Evolutionary conservation across 2,888 invertebrate genomes (phyloP), one percentile per base, ranked within the genome.

Genomic region (Xanthia togata): DNA sequence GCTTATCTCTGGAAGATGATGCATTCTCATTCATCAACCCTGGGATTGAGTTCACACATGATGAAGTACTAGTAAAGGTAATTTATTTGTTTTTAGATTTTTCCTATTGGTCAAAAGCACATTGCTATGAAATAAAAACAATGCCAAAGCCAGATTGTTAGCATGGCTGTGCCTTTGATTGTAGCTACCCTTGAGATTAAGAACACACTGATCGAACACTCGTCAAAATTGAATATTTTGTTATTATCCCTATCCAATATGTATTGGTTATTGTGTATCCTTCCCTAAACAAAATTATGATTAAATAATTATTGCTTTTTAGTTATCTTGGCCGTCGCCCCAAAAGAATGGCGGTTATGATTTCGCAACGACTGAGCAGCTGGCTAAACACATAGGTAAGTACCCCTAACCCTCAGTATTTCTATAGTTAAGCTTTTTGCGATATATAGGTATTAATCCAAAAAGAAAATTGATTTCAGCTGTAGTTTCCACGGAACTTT

Each of bases 1-100:
- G 97, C 14, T 90, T 97, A 55, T 92, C 96, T 50, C 91, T 97
- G 68, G 95, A 96, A 70, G 97, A 97, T 69, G 97, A 97, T 88
- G 97, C 97, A 0, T 96, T 96, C 87, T 95, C 97, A 12, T 96
- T 96, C 64, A 95, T 97, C 87, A 97, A 97, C 89, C 97, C 97
- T 70, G 96, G 97, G 69, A 95, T 97, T 62, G 94, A 96, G 75
- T 97, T 97, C 83, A 91, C 90, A 50, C 96, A 97, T 78, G 96
- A 96, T 78, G 97, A 97, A 91, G 96, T 97, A 2, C 91, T 96
- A 78, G 95, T 97, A 20, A 97, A 96, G 94, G 97, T 97, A 93
- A 94, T 87, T 77, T 31, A 9, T 59, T 9, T 31, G 9, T 31
- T 59, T 31, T 9, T 31, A 2, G 4, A 6, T 20, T 20, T 31